These are phyloP conservation scores for Sycobia sp. DNA, from an alignment of 1,140 invertebrate species.

Conservation along the genomic window DNA sequence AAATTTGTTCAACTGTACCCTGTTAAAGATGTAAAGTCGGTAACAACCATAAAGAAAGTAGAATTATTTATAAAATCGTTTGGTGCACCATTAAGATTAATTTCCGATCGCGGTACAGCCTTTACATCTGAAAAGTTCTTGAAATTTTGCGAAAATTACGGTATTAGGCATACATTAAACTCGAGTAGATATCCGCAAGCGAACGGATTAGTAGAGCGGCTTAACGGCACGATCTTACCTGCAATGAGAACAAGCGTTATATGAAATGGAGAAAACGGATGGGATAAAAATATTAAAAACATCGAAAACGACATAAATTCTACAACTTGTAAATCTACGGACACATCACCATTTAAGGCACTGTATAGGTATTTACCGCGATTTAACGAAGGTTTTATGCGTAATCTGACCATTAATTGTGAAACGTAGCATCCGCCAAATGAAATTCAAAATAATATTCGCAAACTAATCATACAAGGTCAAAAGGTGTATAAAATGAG, in stretches of 20 bases:
- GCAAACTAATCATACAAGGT: not conserved
- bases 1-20: too few relatives aligned
- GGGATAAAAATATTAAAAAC: slow-evolving; percentile 29
- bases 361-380: too few relatives aligned
- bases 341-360: too few relatives aligned
- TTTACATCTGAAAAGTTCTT: slow-evolving; percentile 45
- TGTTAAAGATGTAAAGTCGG: too few relatives aligned
- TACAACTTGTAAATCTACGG: too few relatives aligned
- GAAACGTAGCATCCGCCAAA: slow-evolving; percentile 24
- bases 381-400: slow-evolving; percentile 22
- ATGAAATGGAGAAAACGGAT: slow-evolving; percentile 8
- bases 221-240: slow-evolving; percentile 27
- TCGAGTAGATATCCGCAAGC: slow-evolving; percentile 42
- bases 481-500: slow-evolving; percentile 27
- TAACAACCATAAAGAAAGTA: too few relatives aligned
- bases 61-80: too few relatives aligned
- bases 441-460: slow-evolving; percentile 22
- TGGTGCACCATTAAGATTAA: slow-evolving; percentile 39
- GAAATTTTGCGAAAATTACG: slow-evolving; percentile 37
- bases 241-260: slow-evolving; percentile 11
- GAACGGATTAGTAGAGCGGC: slow-evolving; percentile 40
- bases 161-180: too few relatives aligned
- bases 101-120: slow-evolving; percentile 44
- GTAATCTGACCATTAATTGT: slow-evolving; percentile 15
- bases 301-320: slow-evolving; percentile 35